phyloP scores from a whole-genome alignment of 2,888 invertebrate species.

The Blastobasis lacticolella region DNA sequence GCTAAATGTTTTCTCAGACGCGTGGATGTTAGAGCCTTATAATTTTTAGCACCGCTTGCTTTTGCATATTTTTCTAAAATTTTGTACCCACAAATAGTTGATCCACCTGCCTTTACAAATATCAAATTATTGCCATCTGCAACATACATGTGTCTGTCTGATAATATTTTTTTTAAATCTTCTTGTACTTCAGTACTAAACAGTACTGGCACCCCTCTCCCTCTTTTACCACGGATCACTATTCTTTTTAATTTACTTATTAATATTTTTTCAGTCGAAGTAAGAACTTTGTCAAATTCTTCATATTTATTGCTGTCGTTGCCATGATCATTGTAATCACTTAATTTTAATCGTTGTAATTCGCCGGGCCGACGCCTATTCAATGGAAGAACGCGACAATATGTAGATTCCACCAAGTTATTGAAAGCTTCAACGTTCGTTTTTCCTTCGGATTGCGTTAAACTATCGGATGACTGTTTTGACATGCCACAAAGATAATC shows the following conservation, averaged over 20 bases:
- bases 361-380: slow-evolving; percentile 13
- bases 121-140: slow-evolving; percentile 10
- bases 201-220: slow-evolving; percentile 16
- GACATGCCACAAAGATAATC: slow-evolving; percentile 10
- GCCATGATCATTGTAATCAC: slow-evolving; percentile 5
- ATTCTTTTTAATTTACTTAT: not conserved
- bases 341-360: slow-evolving; percentile 10
- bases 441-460: slow-evolving; percentile 1
- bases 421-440: slow-evolving; percentile 2
- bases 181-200: slow-evolving; percentile 16
- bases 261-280: not conserved
- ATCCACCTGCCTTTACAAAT: slow-evolving; percentile 12
- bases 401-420: slow-evolving; percentile 7
- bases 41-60: slow-evolving; percentile 12
- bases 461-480: not conserved
- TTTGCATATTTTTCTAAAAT: slow-evolving; percentile 15
- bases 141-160: slow-evolving; percentile 10
- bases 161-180: slow-evolving; percentile 10
- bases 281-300: not conserved
- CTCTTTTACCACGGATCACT: slow-evolving; percentile 12
- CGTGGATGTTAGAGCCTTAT: slow-evolving; percentile 13
- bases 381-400: slow-evolving; percentile 10
- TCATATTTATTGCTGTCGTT: not conserved
- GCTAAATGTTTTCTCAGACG: slow-evolving; percentile 17
- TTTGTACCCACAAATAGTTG: slow-evolving; percentile 10